Conservation (phyloP, 2,888 invertebrate species). For the Melanostoma mellinum region DNA sequence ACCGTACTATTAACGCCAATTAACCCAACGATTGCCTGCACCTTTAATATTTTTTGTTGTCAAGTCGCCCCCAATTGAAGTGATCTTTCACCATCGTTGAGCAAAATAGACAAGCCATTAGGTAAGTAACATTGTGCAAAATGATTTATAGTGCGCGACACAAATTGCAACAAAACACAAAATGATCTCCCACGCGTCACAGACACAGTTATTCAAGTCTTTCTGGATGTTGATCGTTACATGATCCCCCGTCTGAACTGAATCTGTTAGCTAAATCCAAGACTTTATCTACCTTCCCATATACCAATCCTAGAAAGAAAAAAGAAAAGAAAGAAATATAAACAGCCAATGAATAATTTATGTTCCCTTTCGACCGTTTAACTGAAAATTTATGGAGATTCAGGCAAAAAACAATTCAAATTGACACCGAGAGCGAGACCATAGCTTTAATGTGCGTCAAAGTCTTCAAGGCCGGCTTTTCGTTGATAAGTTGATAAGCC, state of each 20-base stretch:
- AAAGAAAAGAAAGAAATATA: not conserved
- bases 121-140: conserved; percentile 36
- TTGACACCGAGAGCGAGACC: conserved; percentile 47
- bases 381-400: conserved; percentile 69
- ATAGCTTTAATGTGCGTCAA: conserved; percentile 61
- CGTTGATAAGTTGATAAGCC: conserved; percentile 72
- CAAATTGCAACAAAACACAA: conserved; percentile 59
- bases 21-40: not conserved
- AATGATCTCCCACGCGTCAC: conserved; percentile 56
- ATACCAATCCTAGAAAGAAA: no score
- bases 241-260: conserved; percentile 42
- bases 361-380: conserved; percentile 66
- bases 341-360: conserved; percentile 66
- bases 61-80: conserved; percentile 30
- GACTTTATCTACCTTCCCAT: not conserved
- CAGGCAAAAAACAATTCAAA: conserved; percentile 55
- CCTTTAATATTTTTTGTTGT: not conserved
- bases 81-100: conserved; percentile 31
- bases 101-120: conserved; percentile 29
- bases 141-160: conserved; percentile 68
- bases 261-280: conserved; percentile 29
- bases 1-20: no score
- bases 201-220: conserved; percentile 40
- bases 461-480: conserved; percentile 61
- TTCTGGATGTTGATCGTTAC: conserved; percentile 40